Base-by-base conservation (phyloP, 2,797 vertebrate genomes). In the Sciaenops ocellatus region DNA sequence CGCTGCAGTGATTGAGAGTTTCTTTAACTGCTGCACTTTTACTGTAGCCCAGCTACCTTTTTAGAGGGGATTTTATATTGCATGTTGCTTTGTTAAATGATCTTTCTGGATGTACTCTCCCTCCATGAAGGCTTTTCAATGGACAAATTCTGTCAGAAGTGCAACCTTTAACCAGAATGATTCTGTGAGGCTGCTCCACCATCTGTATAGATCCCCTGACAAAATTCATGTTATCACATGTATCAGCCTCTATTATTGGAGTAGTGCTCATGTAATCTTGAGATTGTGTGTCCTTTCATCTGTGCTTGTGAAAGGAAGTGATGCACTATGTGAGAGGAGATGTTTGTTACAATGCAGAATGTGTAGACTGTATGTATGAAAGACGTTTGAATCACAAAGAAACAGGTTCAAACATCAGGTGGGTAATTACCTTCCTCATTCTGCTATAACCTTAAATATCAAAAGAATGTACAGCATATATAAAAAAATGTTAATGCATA, bases 71-170 rank as follows among this genome's bases (percentile, higher is more conserved):
- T 61, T 52, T 52, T 65, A 70, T 51, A 61, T 34, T 41, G 34
- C 24, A 30, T 8, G 9, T 12, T 38, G 50, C 44, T 63, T 57
- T 62, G 41, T 74, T 79, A 60, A 83, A 69, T 74, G 18, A 60
- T 67, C 59, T 60, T 20, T 8, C 34, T 73, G 65, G 34, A 66
- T 73, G 54, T 41, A 51, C 57, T 66, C 66, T 76, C 30, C 20
- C 50, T 64, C 7, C 62, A 61, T 65, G 44, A 67, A 24, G 10
- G 16, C 6, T 48, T 86, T 78, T 88, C 16, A 63, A 38, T 68
- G 61, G 15, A 38, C 20, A 69, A 13, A 51, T 38, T 46, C 41
- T 78, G n/a, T n/a, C 57, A 55, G n/a, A 47, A 54, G 34, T 59
- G 65, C 66, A 73, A 30, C 48, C 59, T 85, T 48, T 51, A 79